Evolutionary conservation across 2,113 vertebrate species (phyloP).

Genomic region (Peucedramus taeniatus): DNA sequence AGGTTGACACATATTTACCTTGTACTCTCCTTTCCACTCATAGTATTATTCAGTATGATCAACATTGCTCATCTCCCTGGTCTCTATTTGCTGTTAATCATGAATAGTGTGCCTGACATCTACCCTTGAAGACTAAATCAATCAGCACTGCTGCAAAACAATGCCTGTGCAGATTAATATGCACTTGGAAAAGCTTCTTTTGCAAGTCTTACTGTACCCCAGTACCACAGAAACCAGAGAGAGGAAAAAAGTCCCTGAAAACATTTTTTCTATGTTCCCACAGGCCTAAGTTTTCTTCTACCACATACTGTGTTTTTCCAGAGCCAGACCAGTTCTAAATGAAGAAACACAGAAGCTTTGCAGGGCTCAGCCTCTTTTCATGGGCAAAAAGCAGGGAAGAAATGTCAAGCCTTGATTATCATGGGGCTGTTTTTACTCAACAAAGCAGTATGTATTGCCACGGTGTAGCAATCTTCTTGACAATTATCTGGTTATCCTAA

Average conservation of each 20-base stretch:
- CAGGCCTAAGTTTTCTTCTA: neutral
- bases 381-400: neutral
- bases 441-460: neutral
- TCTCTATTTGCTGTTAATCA: constrained; percentile 8
- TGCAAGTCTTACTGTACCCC: neutral
- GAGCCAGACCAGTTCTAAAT: neutral
- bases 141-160: neutral
- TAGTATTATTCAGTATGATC: neutral
- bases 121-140: neutral
- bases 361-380: constrained; percentile 1
- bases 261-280: neutral
- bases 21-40: neutral
- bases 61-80: neutral
- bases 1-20: constrained; percentile 10
- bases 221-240: neutral
- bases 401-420: neutral
- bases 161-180: neutral
- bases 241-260: neutral
- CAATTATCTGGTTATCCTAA: neutral
- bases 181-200: neutral
- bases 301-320: neutral
- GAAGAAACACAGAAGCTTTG: neutral
- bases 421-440: neutral
- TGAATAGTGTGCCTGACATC: neutral
- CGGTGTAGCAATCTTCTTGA: neutral